A percentile compares a stretch with the other conserved stretches of the same genome.
Evolutionary conservation across 2,888 invertebrate species (phyloP).

Genomic region (Galeopsomyia nigrocyanea): DNA sequence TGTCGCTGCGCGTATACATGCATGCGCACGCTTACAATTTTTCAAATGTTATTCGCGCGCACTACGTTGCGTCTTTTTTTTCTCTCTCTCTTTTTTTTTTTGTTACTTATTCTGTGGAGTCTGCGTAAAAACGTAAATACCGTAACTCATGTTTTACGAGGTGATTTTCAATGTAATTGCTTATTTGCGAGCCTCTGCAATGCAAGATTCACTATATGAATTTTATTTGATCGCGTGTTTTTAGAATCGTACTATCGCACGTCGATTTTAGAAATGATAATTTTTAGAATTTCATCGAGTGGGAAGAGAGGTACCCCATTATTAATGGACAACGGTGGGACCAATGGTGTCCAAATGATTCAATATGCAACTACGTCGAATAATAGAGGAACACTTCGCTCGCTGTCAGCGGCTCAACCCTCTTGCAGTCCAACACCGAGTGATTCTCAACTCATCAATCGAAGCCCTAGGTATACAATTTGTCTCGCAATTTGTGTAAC

Average conservation of each 20-base stretch:
- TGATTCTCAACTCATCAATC: conserved; percentile 57
- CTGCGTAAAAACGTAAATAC: too few relatives aligned
- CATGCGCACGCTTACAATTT: background rate
- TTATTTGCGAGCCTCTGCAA: too few relatives aligned
- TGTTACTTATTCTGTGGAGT: too few relatives aligned
- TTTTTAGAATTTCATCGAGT: conserved; percentile 28
- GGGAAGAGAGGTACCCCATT: conserved; percentile 32
- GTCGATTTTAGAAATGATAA: background rate
- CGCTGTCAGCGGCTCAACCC: conserved; percentile 71
- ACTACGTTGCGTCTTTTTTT: too few relatives aligned
- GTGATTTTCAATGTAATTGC: too few relatives aligned
- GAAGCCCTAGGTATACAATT: conserved; percentile 60
- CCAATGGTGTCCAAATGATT: conserved; percentile 74
- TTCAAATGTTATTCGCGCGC: conserved; percentile 9
- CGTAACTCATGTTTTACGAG: too few relatives aligned
- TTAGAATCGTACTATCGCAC: background rate
- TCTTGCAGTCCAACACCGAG: conserved; percentile 56
- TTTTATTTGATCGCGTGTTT: too few relatives aligned
- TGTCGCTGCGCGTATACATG: background rate
- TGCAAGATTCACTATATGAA: too few relatives aligned
- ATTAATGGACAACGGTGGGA: conserved; percentile 44
- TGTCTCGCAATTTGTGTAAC: background rate
- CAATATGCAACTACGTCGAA: conserved; percentile 73
- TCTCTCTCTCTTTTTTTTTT: too few relatives aligned
- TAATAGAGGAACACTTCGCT: conserved; percentile 74